These are phyloP conservation scores for Laterallus jamaicensis DNA, from an alignment of 2,113 vertebrate species.

Conservation along the genomic window DNA sequence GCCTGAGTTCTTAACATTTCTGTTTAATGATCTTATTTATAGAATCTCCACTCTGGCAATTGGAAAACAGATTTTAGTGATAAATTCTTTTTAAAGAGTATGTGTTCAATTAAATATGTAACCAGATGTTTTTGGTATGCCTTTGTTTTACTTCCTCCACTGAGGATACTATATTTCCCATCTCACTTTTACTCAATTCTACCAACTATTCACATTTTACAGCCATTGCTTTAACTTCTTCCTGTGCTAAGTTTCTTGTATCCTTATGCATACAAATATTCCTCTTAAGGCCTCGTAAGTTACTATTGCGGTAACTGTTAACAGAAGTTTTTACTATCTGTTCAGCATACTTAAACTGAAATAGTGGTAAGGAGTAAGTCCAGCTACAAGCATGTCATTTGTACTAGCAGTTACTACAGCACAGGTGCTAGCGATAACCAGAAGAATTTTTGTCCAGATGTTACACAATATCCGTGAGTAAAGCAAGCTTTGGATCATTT, in stretches of 20 bases:
- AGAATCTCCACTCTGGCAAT: slow-evolving; percentile 1
- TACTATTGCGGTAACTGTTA: not conserved
- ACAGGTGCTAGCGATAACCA: not conserved
- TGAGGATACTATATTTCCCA: not conserved
- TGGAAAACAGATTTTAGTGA: slow-evolving; percentile 13
- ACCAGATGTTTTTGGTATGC: not conserved
- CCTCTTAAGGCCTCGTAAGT: not conserved
- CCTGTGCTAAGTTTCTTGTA: not conserved
- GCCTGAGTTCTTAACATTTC: not conserved
- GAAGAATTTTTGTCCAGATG: slow-evolving; percentile 32
- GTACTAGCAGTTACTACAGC: not conserved
- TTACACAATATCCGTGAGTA: slow-evolving; percentile 2
- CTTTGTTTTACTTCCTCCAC: slow-evolving; percentile 21
- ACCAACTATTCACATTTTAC: not conserved
- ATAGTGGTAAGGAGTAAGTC: not conserved
- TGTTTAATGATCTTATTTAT: slow-evolving; percentile 30
- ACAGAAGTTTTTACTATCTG: not conserved
- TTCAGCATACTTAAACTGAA: not conserved
- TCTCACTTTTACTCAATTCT: not conserved
- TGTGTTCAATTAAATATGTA: slow-evolving; percentile 13
- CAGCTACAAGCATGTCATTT: not conserved
- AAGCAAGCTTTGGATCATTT: not conserved
- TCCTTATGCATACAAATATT: not conserved
- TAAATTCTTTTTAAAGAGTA: slow-evolving; percentile 30
- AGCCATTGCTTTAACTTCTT: not conserved